phyloP scores from a whole-genome alignment of 2,797 vertebrate species.

The Emys orbicularis region DNA sequence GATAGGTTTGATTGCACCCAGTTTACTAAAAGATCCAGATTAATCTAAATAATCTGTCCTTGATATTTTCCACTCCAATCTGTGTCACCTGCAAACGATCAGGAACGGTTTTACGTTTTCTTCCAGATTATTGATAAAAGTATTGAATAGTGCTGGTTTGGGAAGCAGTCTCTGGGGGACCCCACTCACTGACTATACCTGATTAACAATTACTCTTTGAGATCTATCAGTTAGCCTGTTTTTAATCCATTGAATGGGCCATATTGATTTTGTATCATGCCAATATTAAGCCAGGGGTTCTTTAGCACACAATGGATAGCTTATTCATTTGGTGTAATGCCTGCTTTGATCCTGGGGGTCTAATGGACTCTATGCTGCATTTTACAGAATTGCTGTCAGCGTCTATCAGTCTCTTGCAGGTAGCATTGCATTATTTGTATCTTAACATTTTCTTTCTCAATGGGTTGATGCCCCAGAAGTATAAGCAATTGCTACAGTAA shows the following conservation, averaged over 20 bases:
- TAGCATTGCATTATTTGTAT: background rate
- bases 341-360: background rate
- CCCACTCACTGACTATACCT: constrained; percentile 22
- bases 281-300: constrained; percentile 41
- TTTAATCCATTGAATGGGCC: constrained; percentile 63
- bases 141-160: constrained; percentile 37
- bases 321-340: constrained; percentile 54
- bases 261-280: constrained; percentile 56
- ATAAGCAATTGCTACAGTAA: background rate
- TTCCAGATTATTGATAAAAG: constrained; percentile 65
- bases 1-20: background rate
- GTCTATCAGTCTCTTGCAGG: background rate
- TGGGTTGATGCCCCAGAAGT: background rate
- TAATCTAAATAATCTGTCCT: constrained; percentile 24
- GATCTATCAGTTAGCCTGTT: constrained; percentile 54
- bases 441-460: background rate
- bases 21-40: background rate
- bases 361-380: background rate
- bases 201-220: constrained; percentile 43
- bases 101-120: constrained; percentile 59
- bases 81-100: constrained; percentile 59
- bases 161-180: constrained; percentile 11
- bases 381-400: background rate
- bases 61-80: background rate
- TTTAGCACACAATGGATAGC: constrained; percentile 46